phyloP scores from a whole-genome alignment of 2,888 invertebrate species.

The Metopia argyrocephala region DNA sequence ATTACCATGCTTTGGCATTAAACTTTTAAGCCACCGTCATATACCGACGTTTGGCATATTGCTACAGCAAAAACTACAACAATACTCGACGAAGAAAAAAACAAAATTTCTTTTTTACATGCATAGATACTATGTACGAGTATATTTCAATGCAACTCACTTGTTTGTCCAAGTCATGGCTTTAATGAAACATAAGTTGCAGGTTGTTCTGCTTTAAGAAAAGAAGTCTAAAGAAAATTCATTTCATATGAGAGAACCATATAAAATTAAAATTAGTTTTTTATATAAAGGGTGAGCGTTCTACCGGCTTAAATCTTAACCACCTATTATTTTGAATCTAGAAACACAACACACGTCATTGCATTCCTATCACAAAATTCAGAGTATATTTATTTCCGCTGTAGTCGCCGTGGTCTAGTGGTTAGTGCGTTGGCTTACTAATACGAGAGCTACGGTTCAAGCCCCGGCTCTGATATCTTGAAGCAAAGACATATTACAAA shows the following conservation, averaged over 20 bases:
- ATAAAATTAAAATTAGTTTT: constrained; percentile 6
- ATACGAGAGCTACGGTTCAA: no score
- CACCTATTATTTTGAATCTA: no score
- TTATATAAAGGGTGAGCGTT: no score
- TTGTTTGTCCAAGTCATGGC: background rate
- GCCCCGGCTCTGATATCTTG: no score
- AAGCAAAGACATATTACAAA: no score
- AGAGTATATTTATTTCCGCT: no score
- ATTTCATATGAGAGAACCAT: background rate
- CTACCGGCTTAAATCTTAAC: no score
- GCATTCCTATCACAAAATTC: no score
- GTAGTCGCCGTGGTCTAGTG: no score
- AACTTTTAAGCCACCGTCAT: constrained; percentile 5
- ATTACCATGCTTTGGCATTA: constrained; percentile 11
- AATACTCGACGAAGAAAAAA: background rate
- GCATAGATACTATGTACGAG: background rate
- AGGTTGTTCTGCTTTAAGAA: background rate
- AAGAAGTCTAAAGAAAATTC: constrained; percentile 9
- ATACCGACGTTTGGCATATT: constrained; percentile 35
- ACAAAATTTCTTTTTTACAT: background rate
- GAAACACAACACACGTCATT: no score
- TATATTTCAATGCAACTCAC: background rate
- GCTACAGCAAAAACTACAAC: background rate
- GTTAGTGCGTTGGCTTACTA: no score
- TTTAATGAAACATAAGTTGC: background rate